phyloP scores from a whole-genome alignment of 1,140 invertebrate species.

The Bactericera cockerelli region DNA sequence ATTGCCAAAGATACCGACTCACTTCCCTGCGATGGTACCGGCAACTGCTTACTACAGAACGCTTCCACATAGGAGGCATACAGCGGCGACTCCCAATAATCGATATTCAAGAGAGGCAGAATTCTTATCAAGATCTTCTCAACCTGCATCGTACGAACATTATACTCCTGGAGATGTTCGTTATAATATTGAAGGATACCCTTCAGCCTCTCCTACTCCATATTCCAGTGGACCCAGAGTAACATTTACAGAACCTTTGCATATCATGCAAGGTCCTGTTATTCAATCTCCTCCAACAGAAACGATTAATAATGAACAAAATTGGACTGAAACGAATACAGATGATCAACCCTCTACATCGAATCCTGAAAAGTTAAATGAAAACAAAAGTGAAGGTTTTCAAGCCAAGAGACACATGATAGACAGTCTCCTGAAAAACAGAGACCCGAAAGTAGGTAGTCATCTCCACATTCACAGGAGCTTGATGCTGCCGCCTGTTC shows the following conservation, averaged over 20 bases:
- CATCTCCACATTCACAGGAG: conserved; percentile 26
- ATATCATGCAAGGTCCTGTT: conserved; percentile 28
- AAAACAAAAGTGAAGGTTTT: conserved; percentile 21
- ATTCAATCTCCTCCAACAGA: neutral
- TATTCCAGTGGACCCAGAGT: conserved; percentile 20
- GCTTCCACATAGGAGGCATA: conserved; percentile 42
- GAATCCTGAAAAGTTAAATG: conserved; percentile 10
- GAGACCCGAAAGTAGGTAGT: conserved; percentile 13
- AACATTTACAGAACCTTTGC: conserved; percentile 30
- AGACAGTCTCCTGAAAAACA: conserved; percentile 11
- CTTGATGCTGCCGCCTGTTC: conserved; percentile 33
- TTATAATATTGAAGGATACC: conserved; percentile 64
- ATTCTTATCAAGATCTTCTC: conserved; percentile 37
- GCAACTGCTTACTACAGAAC: conserved; percentile 44
- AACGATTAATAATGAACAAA: neutral
- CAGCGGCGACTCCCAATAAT: conserved; percentile 40
- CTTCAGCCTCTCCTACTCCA: conserved; percentile 31
- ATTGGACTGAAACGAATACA: neutral
- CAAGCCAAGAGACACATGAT: conserved; percentile 27
- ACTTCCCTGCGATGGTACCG: conserved; percentile 29
- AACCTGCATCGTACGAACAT: conserved; percentile 33
- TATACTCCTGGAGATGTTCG: conserved; percentile 43
- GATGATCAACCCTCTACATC: conserved; percentile 9
- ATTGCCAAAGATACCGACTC: conserved; percentile 43
- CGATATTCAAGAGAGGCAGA: conserved; percentile 49